A percentile compares a stretch with the other conserved stretches of the same genome.
These are phyloP conservation scores for Eciton burchellii DNA, from an alignment of 1,140 invertebrate genomes.

Conservation along the genomic window DNA sequence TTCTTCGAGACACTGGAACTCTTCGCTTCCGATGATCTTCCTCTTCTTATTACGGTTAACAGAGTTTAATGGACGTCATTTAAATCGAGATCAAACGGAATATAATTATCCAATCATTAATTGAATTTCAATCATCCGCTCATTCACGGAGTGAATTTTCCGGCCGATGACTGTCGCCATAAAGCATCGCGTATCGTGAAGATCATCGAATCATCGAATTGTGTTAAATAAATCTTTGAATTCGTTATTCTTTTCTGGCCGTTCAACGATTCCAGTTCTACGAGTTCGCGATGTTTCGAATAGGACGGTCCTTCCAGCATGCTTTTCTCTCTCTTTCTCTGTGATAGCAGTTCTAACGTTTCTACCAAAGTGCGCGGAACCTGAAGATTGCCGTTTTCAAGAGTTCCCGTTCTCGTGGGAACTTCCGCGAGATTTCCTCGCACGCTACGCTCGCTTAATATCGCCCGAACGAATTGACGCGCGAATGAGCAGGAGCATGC, in stretches of 20 bases:
- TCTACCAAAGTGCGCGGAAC: too few relatives aligned
- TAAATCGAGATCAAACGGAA: constrained; percentile 23
- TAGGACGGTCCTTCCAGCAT: background rate
- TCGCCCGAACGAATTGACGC: constrained; percentile 2
- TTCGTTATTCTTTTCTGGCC: background rate
- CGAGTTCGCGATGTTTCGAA: background rate
- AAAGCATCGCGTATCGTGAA: too few relatives aligned
- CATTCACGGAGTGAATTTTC: background rate
- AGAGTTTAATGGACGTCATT: constrained; percentile 26
- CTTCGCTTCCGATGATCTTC: constrained; percentile 13
- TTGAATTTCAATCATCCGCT: background rate
- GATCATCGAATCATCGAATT: too few relatives aligned
- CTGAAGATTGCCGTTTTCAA: background rate
- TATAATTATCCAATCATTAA: constrained; percentile 21
- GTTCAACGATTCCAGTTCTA: background rate
- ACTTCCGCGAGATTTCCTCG: constrained; percentile 28
- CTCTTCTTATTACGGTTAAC: constrained; percentile 8
- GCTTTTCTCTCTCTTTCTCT: background rate
- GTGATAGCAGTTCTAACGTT: too few relatives aligned
- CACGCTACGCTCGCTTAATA: constrained; percentile 44
- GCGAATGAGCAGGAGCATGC: constrained; percentile 80
- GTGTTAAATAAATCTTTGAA: background rate
- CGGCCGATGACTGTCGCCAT: too few relatives aligned
- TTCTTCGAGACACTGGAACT: background rate
- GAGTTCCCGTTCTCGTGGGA: constrained; percentile 12